phyloP scores from a whole-genome alignment of 2,888 invertebrate species.

The Hypomecis punctinalis region DNA sequence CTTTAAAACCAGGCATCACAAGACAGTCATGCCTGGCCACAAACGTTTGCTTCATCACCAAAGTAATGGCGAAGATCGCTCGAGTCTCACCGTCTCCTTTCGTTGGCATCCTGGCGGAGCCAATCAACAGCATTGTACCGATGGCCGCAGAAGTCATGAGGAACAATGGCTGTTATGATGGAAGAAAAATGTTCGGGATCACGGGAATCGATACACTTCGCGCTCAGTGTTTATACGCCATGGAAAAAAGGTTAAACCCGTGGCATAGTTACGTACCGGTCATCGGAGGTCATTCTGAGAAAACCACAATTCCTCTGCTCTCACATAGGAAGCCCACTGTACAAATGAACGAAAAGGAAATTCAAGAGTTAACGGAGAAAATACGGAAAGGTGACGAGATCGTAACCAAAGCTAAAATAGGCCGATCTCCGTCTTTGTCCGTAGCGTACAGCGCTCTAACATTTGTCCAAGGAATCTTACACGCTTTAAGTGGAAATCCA shows the following conservation, averaged over 20 bases:
- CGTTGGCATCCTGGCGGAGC: slow-evolving; percentile 75
- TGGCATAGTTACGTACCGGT: slow-evolving; percentile 89
- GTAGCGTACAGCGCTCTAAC: slow-evolving; percentile 87
- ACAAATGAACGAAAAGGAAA: slow-evolving; percentile 72
- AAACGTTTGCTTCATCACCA: slow-evolving; percentile 72
- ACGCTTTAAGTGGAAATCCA: slow-evolving; percentile 68
- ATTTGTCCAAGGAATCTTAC: slow-evolving; percentile 84
- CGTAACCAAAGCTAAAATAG: slow-evolving; percentile 87
- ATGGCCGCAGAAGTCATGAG: slow-evolving; percentile 75
- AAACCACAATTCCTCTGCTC: slow-evolving; percentile 91
- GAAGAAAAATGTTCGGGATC: slow-evolving; percentile 89
- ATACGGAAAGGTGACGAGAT: slow-evolving; percentile 86
- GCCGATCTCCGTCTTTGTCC: slow-evolving; percentile 85
- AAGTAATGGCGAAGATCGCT: slow-evolving; percentile 58
- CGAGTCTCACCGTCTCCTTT: slow-evolving; percentile 66
- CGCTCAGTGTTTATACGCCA: slow-evolving; percentile 90
- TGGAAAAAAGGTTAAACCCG: slow-evolving; percentile 86
- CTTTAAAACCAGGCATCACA: slow-evolving; percentile 85
- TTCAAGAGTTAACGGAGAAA: slow-evolving; percentile 63
- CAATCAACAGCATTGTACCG: slow-evolving; percentile 75
- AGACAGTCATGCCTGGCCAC: slow-evolving; percentile 84
- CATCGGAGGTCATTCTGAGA: slow-evolving; percentile 90
- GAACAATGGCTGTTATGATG: slow-evolving; percentile 81
- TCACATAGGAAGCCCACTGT: slow-evolving; percentile 87
- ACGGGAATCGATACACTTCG: slow-evolving; percentile 90